Conservation (phyloP, 2,888 invertebrate species). For the Drosophila macrospina region DNA sequence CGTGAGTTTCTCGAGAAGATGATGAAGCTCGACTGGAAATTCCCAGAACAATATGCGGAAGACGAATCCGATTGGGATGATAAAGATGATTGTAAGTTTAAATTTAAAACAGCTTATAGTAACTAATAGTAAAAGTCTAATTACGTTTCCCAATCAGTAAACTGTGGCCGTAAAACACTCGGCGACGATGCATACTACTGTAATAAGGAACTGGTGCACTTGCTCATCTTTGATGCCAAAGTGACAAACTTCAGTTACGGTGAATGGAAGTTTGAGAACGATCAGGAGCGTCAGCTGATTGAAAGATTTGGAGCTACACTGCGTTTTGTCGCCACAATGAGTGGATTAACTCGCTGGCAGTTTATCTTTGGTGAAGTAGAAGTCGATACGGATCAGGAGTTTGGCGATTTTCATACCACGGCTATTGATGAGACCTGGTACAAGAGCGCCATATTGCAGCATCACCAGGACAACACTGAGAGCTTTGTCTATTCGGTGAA, state of each 20-base stretch:
- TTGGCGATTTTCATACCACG: slow-evolving; percentile 90
- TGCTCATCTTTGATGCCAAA: slow-evolving; percentile 95
- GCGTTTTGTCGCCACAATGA: slow-evolving; percentile 94
- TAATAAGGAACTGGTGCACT: slow-evolving; percentile 93
- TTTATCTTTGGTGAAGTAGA: slow-evolving; percentile 88
- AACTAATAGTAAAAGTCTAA: not conserved
- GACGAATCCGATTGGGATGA: slow-evolving; percentile 81
- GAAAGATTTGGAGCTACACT: slow-evolving; percentile 90
- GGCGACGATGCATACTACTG: slow-evolving; percentile 92
- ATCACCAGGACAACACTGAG: slow-evolving; percentile 89
- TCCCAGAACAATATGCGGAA: slow-evolving; percentile 88
- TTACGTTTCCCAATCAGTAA: slow-evolving; percentile 85
- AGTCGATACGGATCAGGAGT: slow-evolving; percentile 87
- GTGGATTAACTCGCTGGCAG: slow-evolving; percentile 95
- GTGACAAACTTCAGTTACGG: slow-evolving; percentile 88
- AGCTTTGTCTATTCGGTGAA: slow-evolving; percentile 93
- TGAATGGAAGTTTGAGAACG: slow-evolving; percentile 86
- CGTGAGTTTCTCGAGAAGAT: slow-evolving; percentile 91
- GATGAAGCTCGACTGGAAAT: slow-evolving; percentile 87
- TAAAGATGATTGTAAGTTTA: slow-evolving; percentile 77
- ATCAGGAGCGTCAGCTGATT: slow-evolving; percentile 87
- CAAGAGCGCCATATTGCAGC: slow-evolving; percentile 94
- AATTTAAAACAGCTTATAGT: slow-evolving; percentile 10
- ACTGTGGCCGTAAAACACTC: slow-evolving; percentile 88
- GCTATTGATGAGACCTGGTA: slow-evolving; percentile 97